Evolutionary conservation across 2,888 invertebrate genomes (phyloP), one percentile per base, ranked within the genome.

Genomic region (Leistus spinibarbis): DNA sequence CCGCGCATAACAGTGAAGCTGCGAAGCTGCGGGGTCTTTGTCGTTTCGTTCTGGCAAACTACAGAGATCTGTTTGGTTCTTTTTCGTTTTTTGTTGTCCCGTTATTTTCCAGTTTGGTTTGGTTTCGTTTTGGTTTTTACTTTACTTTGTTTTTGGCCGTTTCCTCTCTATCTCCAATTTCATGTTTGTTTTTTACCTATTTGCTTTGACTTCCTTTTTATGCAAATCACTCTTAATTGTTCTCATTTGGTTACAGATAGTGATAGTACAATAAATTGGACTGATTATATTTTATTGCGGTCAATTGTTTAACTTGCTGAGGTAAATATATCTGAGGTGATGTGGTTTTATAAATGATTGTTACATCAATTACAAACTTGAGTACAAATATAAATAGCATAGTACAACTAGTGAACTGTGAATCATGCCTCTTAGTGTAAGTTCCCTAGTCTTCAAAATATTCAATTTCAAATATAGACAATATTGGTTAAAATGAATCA

Each of bases 1-100:
- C 19, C 9, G 62, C 72, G 3, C 64, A n/a, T 13, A 24, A 23
- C 65, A 56, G 64, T 22, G 22, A 60, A 72, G 66, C 66, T 72
- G 72, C 72, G 72, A 72, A 72, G 72, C 72, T 72, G 72, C 72
- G 9, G 3, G 72, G 72, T 72, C 65, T 19, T 56, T 57, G 19
- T 24, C 16, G 65, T 40, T 72, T 72, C 24, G 4, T 9, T 22
- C 24, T 27, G 54, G 70, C 65, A 72, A 72, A 66, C 66, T 5
- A 20, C 13, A 65, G 40, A 66, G 72, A 72, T 57, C 72, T 72
- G 57, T 72, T 64, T 57, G 56, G 17, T 60, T 60, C 5, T 20
- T 60, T 60, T 57, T 57, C 20, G 17, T 60, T 60, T 60, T 19
- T 60, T 54, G 13, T 54, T 5, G 5, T 9, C 10, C 60, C n/a